Evolutionary conservation across 2,113 vertebrate species (phyloP), one percentile per base, ranked within the genome.

Genomic region (Gallinago jamesoni): DNA sequence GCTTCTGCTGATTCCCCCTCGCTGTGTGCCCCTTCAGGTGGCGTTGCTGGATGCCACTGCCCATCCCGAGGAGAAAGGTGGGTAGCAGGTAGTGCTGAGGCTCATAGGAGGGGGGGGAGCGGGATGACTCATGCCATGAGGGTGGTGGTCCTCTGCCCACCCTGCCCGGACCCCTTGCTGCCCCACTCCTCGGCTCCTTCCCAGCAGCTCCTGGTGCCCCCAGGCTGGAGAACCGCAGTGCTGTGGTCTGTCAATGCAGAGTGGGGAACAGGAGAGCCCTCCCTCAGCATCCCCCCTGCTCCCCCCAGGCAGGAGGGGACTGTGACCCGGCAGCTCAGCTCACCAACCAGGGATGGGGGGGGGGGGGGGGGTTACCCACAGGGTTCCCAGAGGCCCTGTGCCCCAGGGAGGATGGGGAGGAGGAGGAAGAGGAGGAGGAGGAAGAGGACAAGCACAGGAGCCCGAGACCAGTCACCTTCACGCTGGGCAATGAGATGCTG

Each of bases 401-500:
- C 45, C 57, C 77, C 48, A 83, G 28, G 45, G 57, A 92, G 27
- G 59, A 93, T 15, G 27, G 10, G 7, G 59, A 83, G 24, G 55
- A 83, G 24, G 52, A 64, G 15, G 67, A 85, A 18, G 84, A 93
- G 13, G 73, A 93, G 15, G 41, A 47, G 21, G 84, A 95, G 9
- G 79, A 94, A 59, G 81, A 92, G 16, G 43, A 72, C 57, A 91
- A 52, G 31, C 17, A 1, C 41, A 87, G 56, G 57, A 84, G 24
- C 35, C 56, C 10, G n/a, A 85, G 66, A 80, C 84, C 96, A 0
- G 73, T 94, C 70, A 93, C 90, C 18, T 96, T 96, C 86, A 96
- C 69, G 0, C 74, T 97, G 45, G 95, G 86, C 62, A 90, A 75
- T 2, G 97, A 95, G 69, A 20, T 97, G 6, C 94, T 97, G 81